Evolutionary conservation across 2,113 vertebrate species (phyloP), one percentile per base, ranked within the genome.

Genomic region (Cebidichthys violaceus): DNA sequence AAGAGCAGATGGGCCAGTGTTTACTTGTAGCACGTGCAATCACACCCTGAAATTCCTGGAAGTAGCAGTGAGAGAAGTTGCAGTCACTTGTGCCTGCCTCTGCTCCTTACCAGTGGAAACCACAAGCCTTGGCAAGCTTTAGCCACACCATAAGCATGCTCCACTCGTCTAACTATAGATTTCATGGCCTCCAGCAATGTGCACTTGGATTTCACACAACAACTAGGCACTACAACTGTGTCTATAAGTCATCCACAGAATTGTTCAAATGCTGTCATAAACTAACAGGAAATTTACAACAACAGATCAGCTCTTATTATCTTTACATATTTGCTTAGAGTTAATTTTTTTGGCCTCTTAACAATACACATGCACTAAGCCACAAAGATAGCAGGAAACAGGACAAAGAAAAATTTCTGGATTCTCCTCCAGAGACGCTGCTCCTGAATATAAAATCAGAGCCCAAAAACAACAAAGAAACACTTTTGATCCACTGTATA

Each of bases 391-490:
- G 74, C 70, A 89, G 79, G 75, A 85, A 86, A 81, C 31, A 67
- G 72, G 73, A 84, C 60, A 87, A 80, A 82, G n/a, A 68, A 79
- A 71, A 73, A 81, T 35, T 22, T 85, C 64, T 86, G 75, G 76
- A 75, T 75, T 71, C 55, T 66, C 35, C 64, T 81, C 64, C 61
- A 82, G 69, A 84, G 80, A 79, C 20, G 17, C 78, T 86, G 77
- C 67, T 81, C 77, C 83, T 72, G 77, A 84, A 80, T 83, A 81
- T 85, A 69, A 84, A 90, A 81, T 71, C 84, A n/a, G 10, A 77
- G 64, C 76, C 86, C 89, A 92, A 90, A 68, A 90, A 91, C 75
- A 93, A 91, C 86, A 92, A 90, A 88, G 81, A 78, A 65, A 61
- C 61, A 88, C 88, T 78, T 93, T 90, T 92, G 92, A 92, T 93